Evolutionary conservation across 2,113 vertebrate species (phyloP).

Genomic region (Echinops telfairi): DNA sequence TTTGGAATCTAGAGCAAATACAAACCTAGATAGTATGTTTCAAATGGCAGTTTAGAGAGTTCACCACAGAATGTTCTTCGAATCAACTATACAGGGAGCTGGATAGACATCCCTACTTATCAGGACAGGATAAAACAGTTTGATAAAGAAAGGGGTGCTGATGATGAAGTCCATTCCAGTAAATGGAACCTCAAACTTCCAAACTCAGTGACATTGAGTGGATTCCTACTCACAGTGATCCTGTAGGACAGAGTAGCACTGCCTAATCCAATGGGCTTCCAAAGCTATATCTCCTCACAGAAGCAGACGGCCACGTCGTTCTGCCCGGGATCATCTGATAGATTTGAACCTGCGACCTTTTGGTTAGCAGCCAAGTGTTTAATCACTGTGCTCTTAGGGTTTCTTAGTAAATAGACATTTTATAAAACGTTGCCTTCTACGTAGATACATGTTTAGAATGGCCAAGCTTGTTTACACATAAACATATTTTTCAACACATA

Average conservation of each 20-base stretch:
- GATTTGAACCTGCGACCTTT: no score
- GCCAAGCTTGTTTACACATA: conserved; percentile 7
- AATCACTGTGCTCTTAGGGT: no score
- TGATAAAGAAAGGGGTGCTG: not conserved
- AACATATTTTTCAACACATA: not conserved
- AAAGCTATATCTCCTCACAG: no score
- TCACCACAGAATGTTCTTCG: conserved; percentile 53
- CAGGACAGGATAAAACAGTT: not conserved
- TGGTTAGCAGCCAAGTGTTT: no score
- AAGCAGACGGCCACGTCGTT: no score
- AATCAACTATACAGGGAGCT: not conserved
- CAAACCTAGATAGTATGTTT: conserved; percentile 1
- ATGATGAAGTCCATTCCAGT: not conserved
- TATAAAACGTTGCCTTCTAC: not conserved
- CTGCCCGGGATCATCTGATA: no score
- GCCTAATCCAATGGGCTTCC: no score
- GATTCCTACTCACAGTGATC: no score
- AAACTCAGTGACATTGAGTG: no score
- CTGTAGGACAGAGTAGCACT: no score
- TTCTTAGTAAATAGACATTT: not conserved
- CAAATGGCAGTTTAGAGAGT: conserved; percentile 63
- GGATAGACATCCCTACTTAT: not conserved
- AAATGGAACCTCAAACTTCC: no score
- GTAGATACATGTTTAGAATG: not conserved
- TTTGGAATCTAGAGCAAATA: conserved; percentile 63